Evolutionary conservation across 2,888 invertebrate species (phyloP), one percentile per base, ranked within the genome.

Genomic region (Cataglyphis livida): DNA sequence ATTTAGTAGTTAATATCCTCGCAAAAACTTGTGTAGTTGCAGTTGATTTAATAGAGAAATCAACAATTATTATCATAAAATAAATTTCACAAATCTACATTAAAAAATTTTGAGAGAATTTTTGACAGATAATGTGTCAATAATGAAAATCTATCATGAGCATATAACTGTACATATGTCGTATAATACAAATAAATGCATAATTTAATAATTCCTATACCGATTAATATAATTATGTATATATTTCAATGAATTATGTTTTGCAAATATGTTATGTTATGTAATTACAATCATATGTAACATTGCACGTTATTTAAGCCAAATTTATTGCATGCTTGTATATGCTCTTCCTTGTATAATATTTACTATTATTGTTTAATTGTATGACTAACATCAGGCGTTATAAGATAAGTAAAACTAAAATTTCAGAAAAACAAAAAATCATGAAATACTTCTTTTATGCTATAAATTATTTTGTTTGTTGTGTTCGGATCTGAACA

Each of bases 161-260:
- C 18, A n/a, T 15, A 59, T 44, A 78, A 78, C 35, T 44, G 7
- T 28, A 32, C 21, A 48, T n/a, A 21, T 68, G 18, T n/a, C 21
- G 10, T 44, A 32, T 18, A 32, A 59, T 41, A 6, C 12, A 32
- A 6, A 59, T 35, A 54, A 32, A 68, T 32, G 18, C 21, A 59
- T 25, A 44, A 61, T 68, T 79, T 70, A 79, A 59, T 79, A 79
- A 79, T 70, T 68, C 38, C 48, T 48, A 15, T 79, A 44, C 21
- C 41, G 32, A 59, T 78, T 44, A 59, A 61, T 59, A 48, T 35
- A 35, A 68, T 59, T 68, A 57, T 59, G 59, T 44, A 44, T 44
- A 68, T 78, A 78, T 78, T 68, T 66, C 21, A 76, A 76, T 54
- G 66, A 57, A 70, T 79, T 79, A 61, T 35, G 44, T 59, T 61